A percentile compares a stretch with the other conserved stretches of the same genome.
phyloP scores from a whole-genome alignment of 1,140 invertebrate genomes.

The Nomia melanderi region DNA sequence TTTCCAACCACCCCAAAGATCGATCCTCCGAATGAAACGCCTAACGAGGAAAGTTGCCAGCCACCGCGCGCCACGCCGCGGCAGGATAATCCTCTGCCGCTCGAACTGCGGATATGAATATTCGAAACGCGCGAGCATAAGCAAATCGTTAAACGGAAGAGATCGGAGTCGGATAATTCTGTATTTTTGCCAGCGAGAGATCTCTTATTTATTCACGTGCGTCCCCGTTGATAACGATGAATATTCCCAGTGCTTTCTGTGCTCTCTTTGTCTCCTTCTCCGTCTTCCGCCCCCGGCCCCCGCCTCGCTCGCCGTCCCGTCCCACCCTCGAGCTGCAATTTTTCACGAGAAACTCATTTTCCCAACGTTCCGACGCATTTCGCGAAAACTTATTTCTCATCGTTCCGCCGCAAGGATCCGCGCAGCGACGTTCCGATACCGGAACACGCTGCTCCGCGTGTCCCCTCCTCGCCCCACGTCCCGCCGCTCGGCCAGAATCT shows the following conservation, averaged over 20 bases:
- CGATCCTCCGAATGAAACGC: conserved; percentile 10
- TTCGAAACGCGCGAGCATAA: conserved; percentile 10
- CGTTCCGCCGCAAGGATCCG: not conserved
- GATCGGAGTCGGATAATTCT: conserved; percentile 2
- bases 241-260: not conserved
- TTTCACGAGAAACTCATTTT: not conserved
- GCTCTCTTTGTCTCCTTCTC: not conserved
- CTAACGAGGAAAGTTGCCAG: conserved; percentile 1
- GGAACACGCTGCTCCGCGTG: not conserved
- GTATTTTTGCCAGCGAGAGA: not conserved
- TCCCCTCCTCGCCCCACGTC: not conserved
- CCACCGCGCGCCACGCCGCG: no score
- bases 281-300: not conserved
- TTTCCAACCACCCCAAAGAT: not conserved
- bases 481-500: no score
- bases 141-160: conserved; percentile 17
- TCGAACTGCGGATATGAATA: not conserved
- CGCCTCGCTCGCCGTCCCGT: no score
- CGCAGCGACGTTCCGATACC: not conserved
- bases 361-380: not conserved
- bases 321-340: no score
- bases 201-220: conserved; percentile 30
- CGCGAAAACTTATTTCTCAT: conserved; percentile 9
- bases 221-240: conserved; percentile 14
- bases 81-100: not conserved